Evolutionary conservation across 2,113 vertebrate species (phyloP).

Genomic region (Engraulis encrasicolus): DNA sequence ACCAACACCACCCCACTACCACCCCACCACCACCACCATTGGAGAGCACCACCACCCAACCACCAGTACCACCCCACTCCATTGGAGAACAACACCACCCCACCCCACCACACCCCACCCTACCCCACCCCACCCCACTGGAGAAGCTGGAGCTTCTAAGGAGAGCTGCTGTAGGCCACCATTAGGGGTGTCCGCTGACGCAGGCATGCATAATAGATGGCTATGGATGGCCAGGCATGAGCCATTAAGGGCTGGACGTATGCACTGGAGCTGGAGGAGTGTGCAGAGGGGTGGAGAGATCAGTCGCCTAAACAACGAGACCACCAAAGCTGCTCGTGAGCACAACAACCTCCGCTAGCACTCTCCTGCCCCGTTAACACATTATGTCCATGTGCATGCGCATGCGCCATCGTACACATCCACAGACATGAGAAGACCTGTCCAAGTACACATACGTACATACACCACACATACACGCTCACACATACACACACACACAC

Average conservation of each 20-base stretch:
- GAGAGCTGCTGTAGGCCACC: conserved; percentile 67
- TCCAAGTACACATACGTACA: no score
- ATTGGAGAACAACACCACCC: no score
- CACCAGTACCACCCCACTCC: no score
- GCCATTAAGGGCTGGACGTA: conserved; percentile 65
- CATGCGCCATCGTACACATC: no score
- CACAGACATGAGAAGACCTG: no score
- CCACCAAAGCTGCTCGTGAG: not conserved
- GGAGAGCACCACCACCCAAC: no score
- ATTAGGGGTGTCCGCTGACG: conserved; percentile 71
- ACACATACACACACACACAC: not conserved
- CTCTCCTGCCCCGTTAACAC: not conserved
- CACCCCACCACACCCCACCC: not conserved
- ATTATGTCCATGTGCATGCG: not conserved
- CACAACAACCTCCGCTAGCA: not conserved
- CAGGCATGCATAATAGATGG: conserved; percentile 77
- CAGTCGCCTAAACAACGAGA: conserved; percentile 12
- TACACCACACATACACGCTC: no score
- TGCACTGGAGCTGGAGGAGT: not conserved
- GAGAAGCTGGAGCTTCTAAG: conserved; percentile 56
- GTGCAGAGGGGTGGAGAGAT: conserved; percentile 25
- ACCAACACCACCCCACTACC: no score
- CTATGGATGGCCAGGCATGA: conserved; percentile 69
- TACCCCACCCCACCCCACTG: not conserved
- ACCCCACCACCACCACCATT: no score